Evolutionary conservation across 2,888 invertebrate genomes (phyloP), one percentile per base, ranked within the genome.

Genomic region (Drosophila formosana): DNA sequence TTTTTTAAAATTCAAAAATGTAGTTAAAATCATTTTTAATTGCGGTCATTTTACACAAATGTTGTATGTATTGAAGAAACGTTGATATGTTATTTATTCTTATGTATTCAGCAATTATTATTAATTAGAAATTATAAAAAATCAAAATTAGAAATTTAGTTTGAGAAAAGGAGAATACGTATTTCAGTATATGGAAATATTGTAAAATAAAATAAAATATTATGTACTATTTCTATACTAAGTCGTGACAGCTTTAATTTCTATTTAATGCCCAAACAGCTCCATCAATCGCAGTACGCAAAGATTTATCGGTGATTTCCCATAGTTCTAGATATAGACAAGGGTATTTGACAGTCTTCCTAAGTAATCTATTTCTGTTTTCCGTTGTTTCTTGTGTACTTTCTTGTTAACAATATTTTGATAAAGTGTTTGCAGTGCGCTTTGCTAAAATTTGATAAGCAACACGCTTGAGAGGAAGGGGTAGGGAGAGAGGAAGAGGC

Each of bases 401-500:
- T 56, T 55, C 13, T 23, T 66, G 52, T 53, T 72, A 65, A 37
- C 41, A 69, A 43, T 9, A 71, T 47, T 62, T 63, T 75, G 56
- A 75, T 75, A 34, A 60, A 60, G 39, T 63, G 56, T 60, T 72
- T 75, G 43, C 37, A 41, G 11, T 43, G 30, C 18, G 62, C 28
- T 53, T 45, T 55, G 9, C 28, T 39, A 11, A 26, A 62, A 62
- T 26, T 72, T 58, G 75, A 75, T 76, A 72, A 72, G 66, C 30
- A 11, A 9, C 41, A 18, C 13, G 1, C 18, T 18, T 18, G 18
- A 39, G 2, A 3, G 57, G n/a, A 23, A 34, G 2, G 6, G 57
- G n/a, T 28, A 34, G 63, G n/a, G 37, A 18, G 7, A 13, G 46
- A 8, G 6, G 41, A 51, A 9, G 41, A 25, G n/a, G 7, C 1